Evolutionary conservation across 2,888 invertebrate species (phyloP).

Genomic region (Clanis bilineata): DNA sequence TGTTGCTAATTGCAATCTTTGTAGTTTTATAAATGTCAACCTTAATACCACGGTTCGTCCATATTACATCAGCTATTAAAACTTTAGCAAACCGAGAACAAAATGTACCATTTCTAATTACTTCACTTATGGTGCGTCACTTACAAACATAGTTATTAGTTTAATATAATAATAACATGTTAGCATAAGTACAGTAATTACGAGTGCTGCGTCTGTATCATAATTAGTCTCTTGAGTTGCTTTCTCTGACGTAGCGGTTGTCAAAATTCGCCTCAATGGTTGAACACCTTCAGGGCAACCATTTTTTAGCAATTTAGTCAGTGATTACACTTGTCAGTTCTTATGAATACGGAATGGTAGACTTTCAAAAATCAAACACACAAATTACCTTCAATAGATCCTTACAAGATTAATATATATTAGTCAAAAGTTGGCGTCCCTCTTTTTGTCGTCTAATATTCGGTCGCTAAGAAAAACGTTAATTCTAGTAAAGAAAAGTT

Average conservation of each 20-base stretch:
- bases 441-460: too few relatives aligned
- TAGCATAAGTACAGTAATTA: not conserved
- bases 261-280: conserved; percentile 39
- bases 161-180: conserved; percentile 2
- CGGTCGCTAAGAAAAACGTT: too few relatives aligned
- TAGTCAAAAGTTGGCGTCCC: too few relatives aligned
- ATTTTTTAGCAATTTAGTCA: conserved; percentile 11
- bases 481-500: too few relatives aligned
- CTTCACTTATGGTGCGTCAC: not conserved
- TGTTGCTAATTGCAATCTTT: too few relatives aligned
- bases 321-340: not conserved
- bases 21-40: too few relatives aligned
- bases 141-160: not conserved
- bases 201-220: conserved; percentile 14
- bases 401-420: too few relatives aligned
- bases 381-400: not conserved
- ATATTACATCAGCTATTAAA: not conserved
- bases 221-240: conserved; percentile 26
- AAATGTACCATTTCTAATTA: not conserved
- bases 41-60: too few relatives aligned
- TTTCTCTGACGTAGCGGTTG: conserved; percentile 41
- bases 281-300: conserved; percentile 27
- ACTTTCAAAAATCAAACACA: too few relatives aligned
- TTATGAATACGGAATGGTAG: not conserved
- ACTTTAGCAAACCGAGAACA: not conserved